Percentiles rank a stretch among this genome's conserved stretches.
Evolutionary conservation across 1,140 invertebrate genomes (phyloP).

Genomic region (Amyelois transitella): DNA sequence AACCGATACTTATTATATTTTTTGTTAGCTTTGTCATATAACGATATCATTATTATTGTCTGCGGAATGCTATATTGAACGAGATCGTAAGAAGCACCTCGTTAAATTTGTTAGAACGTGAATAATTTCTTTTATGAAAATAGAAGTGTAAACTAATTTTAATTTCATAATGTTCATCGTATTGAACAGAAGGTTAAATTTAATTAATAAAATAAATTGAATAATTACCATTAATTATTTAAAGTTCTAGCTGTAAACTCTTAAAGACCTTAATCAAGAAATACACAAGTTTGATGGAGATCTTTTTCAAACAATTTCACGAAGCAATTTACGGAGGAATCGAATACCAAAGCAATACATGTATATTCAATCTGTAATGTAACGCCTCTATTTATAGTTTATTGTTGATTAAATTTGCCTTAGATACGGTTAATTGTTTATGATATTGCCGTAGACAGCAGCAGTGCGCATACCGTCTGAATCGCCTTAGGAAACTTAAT

Average conservation of each 20-base stretch:
- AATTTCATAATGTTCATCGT: too few relatives aligned
- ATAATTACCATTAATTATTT: too few relatives aligned
- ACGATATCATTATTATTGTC: slow-evolving; percentile 27
- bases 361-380: not conserved
- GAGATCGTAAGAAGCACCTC: not conserved
- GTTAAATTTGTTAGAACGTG: not conserved
- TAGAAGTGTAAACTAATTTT: too few relatives aligned
- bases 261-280: too few relatives aligned
- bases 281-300: too few relatives aligned
- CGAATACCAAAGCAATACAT: not conserved
- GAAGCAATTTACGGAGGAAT: not conserved
- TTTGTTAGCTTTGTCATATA: slow-evolving; percentile 29
- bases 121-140: too few relatives aligned
- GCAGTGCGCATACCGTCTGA: slow-evolving; percentile 12
- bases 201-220: too few relatives aligned
- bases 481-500: slow-evolving; percentile 33
- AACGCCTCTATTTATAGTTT: slow-evolving; percentile 1
- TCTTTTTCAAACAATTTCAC: not conserved
- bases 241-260: too few relatives aligned
- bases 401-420: slow-evolving; percentile 19
- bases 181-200: too few relatives aligned
- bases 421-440: slow-evolving; percentile 23
- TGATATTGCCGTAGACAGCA: slow-evolving; percentile 15
- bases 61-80: slow-evolving; percentile 18
- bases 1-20: slow-evolving; percentile 22